phyloP scores from a whole-genome alignment of 1,140 invertebrate species.

The Ceratina calcarata region DNA sequence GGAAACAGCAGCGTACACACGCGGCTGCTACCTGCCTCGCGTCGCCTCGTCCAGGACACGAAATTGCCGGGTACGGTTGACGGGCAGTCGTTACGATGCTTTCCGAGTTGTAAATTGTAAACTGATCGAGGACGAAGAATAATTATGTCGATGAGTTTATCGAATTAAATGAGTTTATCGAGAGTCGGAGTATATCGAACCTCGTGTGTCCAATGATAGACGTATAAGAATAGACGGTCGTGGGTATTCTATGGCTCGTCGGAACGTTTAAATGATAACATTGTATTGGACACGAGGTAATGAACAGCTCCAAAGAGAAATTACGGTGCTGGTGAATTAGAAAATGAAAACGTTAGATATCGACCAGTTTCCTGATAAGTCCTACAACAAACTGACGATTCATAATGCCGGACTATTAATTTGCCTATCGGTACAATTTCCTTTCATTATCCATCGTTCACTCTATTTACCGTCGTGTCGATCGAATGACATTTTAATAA shows the following conservation, averaged over 20 bases:
- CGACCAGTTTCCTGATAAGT: not conserved
- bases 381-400: not conserved
- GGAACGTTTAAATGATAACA: not conserved
- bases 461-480: not conserved
- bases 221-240: slow-evolving; percentile 15
- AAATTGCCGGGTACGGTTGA: slow-evolving; percentile 45
- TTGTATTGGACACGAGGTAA: slow-evolving; percentile 13
- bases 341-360: slow-evolving; percentile 2
- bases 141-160: no score
- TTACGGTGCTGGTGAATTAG: slow-evolving; percentile 9
- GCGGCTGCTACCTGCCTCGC: slow-evolving; percentile 1
- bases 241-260: slow-evolving; percentile 2
- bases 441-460: no score
- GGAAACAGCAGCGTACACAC: slow-evolving; percentile 1
- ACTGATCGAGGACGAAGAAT: no score
- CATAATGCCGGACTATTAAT: not conserved
- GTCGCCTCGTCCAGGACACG: slow-evolving; percentile 19
- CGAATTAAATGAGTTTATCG: no score
- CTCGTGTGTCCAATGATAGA: no score
- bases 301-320: slow-evolving; percentile 8
- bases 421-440: not conserved
- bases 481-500: not conserved
- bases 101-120: not conserved
- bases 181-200: no score
- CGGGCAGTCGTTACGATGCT: slow-evolving; percentile 47